Conservation (phyloP, 2,113 vertebrate genomes). For the Cyanistes caeruleus region DNA sequence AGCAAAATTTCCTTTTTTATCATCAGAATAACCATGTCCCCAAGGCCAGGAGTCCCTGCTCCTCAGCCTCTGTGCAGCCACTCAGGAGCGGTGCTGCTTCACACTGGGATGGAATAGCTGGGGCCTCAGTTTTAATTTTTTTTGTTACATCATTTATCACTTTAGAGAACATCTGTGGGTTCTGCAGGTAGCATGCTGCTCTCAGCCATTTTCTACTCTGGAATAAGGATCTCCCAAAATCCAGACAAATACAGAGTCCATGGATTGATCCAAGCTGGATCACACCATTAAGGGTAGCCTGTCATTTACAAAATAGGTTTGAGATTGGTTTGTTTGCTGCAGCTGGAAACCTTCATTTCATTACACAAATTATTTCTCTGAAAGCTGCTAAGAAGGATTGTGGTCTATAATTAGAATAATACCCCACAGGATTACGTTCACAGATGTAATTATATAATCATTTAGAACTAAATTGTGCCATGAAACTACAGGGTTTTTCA, state of each 20-base stretch:
- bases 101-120: background rate
- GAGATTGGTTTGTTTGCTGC: constrained; percentile 51
- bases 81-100: background rate
- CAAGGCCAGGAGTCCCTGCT: background rate
- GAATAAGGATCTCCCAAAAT: background rate
- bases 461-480: constrained; percentile 61
- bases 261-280: background rate
- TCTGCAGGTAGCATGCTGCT: background rate
- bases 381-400: constrained; percentile 76
- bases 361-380: constrained; percentile 73
- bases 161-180: background rate
- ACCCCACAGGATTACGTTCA: constrained; percentile 72
- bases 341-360: constrained; percentile 67
- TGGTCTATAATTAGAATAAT: constrained; percentile 79
- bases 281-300: background rate
- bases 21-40: background rate
- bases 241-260: background rate
- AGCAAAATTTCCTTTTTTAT: background rate
- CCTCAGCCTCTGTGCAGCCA: background rate
- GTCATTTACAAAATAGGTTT: constrained; percentile 35
- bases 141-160: background rate
- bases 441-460: constrained; percentile 78
- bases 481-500: constrained; percentile 43
- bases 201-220: background rate
- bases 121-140: background rate